Base-by-base conservation (phyloP, 2,113 vertebrate genomes). In the Muntiacus reevesi region DNA sequence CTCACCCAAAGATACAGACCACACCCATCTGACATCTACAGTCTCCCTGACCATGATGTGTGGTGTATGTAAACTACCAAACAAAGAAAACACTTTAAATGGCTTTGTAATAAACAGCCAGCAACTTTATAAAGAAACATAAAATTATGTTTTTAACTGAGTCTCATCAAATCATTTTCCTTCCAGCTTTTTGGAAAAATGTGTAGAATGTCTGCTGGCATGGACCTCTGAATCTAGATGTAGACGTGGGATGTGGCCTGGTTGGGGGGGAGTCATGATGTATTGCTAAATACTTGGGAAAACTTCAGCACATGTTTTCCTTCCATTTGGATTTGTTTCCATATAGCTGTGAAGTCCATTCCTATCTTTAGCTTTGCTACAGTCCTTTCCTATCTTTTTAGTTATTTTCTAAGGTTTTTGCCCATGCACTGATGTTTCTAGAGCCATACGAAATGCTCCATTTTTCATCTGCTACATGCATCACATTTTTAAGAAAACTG, bases 91-190 rank as follows among this genome's bases (percentile, higher is more conserved):
- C 50, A 40, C 67, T 95, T 82, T 78, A 90, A 94, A 62, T 91
- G 23, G n/a, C 91, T 92, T 94, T 33, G 6, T 96, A 93, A 91
- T 95, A 82, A 88, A 93, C 27, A 93, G 89, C 33, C 64, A 95
- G 40, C 2, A 16, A 79, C 89, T 96, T 84, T 0, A 81, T 91
- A 88, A 95, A 84, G 57, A 94, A 97, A 89, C 52, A 93, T 57
- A 90, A 94, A 94, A 86, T 96, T 91, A 40, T 33, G 27, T 93
- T 94, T 97, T 89, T 84, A 95, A 92, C 85, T 74, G 15, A 89
- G 30, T 92, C 82, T 87, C 59, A 82, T 92, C 76, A 85, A 55
- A 81, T 94, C 50, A 84, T 57, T 85, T 89, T 76, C 33, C 82
- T 93, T 87, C 52, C 76, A 89, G 64, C 91, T 94, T 87, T 86